Base-by-base conservation (phyloP, 2,113 vertebrate genomes). In the Ochotona curzoniae region DNA sequence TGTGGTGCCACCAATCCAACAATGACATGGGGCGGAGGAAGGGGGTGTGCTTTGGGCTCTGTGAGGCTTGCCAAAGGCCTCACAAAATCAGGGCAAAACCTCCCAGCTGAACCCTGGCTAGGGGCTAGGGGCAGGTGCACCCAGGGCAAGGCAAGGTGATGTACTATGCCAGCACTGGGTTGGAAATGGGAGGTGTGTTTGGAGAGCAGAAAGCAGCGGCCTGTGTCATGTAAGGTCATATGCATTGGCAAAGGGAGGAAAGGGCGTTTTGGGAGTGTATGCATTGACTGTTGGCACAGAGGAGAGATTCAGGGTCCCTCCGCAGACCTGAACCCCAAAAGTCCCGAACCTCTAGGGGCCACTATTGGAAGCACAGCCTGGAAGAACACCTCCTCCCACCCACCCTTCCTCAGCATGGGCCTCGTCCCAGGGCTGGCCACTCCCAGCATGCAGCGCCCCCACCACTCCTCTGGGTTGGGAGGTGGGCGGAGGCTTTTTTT, bases 401-500 rank as follows among this genome's bases (percentile, higher is more conserved):
- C n/a, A 20, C 7, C 87, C 84, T 93, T 20, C 35, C 60, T 69
- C 28, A 9, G 57, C 32, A 44, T 44, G 64, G 90, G 47, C 60
- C 75, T 93, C 93, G 61, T 63, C 85, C 93, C 69, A 20, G 30
- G 71, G 49, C 89, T 57, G 71, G 93, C 89, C 94, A 91, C 95
- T 92, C 95, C 94, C 93, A 38, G 44, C 71, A n/a, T 54, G 69
- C 93, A 47, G 67, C 80, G 18, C 88, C 73, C 78, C 93, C 95
- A 85, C 75, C 75, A 74, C 32, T 15, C 71, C 18, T 83, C 83
- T 0, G 3, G 47, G 69, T 4, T 63, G 78, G 91, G 88, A 96
- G 85, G 96, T 86, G 60, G 93, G 91, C 83, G 69, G 93, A 96
- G 95, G 87, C 57, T 95, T 75, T 80, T 73, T 80, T 73, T 1